Percentiles rank a stretch among this genome's conserved stretches.
Conservation (phyloP, 1,140 invertebrate genomes). For the Chrysoperla carnea region DNA sequence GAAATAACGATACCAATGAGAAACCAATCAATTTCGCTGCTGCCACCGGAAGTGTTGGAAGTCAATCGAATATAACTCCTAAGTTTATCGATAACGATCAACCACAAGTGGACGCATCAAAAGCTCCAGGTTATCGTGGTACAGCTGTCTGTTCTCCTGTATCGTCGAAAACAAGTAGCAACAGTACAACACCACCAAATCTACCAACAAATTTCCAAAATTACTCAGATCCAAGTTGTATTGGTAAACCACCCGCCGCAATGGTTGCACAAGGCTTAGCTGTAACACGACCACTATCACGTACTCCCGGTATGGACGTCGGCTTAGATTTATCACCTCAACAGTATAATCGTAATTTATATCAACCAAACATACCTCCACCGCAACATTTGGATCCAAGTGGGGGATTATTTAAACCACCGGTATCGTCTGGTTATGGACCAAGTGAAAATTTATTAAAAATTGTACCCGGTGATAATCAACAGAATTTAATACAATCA, state of each 20-base stretch:
- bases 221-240: slow-evolving; percentile 13
- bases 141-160: slow-evolving; percentile 52
- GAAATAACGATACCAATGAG: slow-evolving; percentile 42
- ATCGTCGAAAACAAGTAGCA: slow-evolving; percentile 38
- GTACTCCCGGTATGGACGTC: slow-evolving; percentile 2
- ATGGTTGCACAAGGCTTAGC: slow-evolving; percentile 5
- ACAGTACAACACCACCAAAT: slow-evolving; percentile 28
- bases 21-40: slow-evolving; percentile 57
- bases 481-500: slow-evolving; percentile 15
- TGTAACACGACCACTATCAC: neutral
- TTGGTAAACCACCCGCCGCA: slow-evolving; percentile 14
- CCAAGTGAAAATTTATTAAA: slow-evolving; percentile 24
- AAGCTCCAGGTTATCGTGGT: slow-evolving; percentile 64
- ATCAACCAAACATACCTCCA: neutral
- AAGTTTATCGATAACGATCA: slow-evolving; percentile 38
- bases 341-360: neutral
- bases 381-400: neutral
- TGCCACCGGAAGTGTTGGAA: slow-evolving; percentile 42
- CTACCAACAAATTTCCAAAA: slow-evolving; percentile 9
- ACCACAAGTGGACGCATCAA: slow-evolving; percentile 51
- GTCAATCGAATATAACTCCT: slow-evolving; percentile 21
- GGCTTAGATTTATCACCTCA: neutral
- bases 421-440: neutral
- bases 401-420: neutral
- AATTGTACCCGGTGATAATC: slow-evolving; percentile 22